A percentile compares a stretch with the other conserved stretches of the same genome.
These are phyloP conservation scores for Varanus komodoensis DNA, from an alignment of 2,113 vertebrate species.

Conservation along the genomic window DNA sequence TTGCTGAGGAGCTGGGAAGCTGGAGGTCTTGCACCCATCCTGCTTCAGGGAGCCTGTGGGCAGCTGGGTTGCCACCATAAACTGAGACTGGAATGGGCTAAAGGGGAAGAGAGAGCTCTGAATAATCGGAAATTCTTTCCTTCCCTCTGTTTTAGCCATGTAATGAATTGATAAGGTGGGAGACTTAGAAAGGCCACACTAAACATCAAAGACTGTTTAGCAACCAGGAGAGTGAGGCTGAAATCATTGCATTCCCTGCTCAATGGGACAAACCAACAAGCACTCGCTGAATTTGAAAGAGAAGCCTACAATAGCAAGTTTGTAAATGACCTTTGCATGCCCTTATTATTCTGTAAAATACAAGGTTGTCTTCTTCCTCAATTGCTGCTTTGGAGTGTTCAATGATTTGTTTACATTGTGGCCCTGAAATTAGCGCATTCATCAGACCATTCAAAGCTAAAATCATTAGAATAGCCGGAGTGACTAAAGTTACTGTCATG, in stretches of 20 bases:
- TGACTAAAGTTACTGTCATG: conserved; percentile 55
- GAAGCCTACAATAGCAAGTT: conserved; percentile 46
- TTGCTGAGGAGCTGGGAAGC: too few species aligned
- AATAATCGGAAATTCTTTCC: neutral
- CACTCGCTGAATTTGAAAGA: neutral
- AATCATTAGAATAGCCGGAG: conserved; percentile 51
- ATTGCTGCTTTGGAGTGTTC: neutral
- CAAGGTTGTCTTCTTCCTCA: conserved; percentile 19
- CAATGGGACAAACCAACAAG: neutral
- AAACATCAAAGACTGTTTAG: neutral
- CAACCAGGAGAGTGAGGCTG: neutral
- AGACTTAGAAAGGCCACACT: neutral
- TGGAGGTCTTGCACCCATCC: too few species aligned
- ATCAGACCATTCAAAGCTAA: conserved; percentile 53
- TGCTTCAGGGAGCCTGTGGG: too few species aligned
- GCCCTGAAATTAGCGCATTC: conserved; percentile 57
- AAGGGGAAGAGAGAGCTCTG: neutral
- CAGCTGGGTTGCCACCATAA: neutral
- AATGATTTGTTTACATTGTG: conserved; percentile 41
- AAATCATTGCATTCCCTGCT: neutral
- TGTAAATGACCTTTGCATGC: conserved; percentile 20
- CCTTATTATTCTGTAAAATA: conserved; percentile 27
- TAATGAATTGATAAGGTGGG: neutral
- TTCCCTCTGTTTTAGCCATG: neutral
- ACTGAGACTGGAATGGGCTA: neutral